Conservation (phyloP, 2,113 vertebrate genomes). For the Psophia crepitans region DNA sequence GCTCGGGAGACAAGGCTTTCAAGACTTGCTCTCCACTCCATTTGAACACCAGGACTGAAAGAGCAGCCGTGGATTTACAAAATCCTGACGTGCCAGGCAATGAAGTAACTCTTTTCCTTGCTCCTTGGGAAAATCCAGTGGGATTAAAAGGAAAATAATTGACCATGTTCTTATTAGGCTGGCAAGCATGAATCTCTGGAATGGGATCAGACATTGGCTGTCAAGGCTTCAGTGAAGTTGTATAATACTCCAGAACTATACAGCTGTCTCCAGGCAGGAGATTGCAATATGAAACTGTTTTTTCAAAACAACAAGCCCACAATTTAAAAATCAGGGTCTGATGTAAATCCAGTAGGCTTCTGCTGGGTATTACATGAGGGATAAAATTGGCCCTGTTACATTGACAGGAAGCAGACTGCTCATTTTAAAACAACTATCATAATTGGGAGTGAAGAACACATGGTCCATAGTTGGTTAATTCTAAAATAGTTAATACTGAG, state of each 20-base stretch:
- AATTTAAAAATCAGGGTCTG: neutral
- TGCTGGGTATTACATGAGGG: neutral
- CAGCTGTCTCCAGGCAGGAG: neutral
- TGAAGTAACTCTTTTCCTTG: constrained; percentile 27
- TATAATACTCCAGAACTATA: neutral
- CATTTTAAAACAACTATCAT: neutral
- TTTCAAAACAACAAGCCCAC: neutral
- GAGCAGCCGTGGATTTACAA: neutral
- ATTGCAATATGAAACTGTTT: neutral
- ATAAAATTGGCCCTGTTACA: neutral
- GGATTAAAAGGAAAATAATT: constrained; percentile 35
- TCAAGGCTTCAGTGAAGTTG: neutral
- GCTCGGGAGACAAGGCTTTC: neutral
- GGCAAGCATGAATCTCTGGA: constrained; percentile 35
- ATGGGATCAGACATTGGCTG: constrained; percentile 10
- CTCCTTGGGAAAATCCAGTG: neutral
- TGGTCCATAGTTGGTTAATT: neutral
- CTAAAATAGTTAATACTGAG: neutral
- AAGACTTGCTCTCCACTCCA: neutral
- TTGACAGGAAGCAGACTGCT: neutral
- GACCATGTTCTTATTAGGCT: constrained; percentile 4
- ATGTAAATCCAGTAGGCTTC: neutral
- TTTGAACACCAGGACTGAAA: neutral
- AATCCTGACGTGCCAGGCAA: neutral
- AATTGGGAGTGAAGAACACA: neutral